Percentiles rank a stretch among this genome's conserved stretches.
phyloP scores from a whole-genome alignment of 2,888 invertebrate genomes.

The Onthophagus sagittarius region DNA sequence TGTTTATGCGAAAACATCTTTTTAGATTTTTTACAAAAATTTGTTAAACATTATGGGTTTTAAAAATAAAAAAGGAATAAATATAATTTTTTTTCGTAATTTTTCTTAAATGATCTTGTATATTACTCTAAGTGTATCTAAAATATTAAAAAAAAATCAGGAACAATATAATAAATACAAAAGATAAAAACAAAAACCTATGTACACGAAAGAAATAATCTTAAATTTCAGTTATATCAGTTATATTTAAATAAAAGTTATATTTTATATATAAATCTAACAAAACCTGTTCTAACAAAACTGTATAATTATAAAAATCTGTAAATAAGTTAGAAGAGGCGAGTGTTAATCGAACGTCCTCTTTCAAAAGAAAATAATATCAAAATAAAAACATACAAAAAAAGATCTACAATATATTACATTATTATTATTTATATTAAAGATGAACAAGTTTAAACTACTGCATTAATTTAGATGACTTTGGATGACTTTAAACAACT shows the following conservation, averaged over 20 bases:
- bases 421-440: constrained; percentile 40
- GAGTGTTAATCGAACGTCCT: neutral
- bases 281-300: constrained; percentile 27
- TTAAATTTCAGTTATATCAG: constrained; percentile 24
- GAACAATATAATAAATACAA: constrained; percentile 49
- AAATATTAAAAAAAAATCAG: constrained; percentile 39
- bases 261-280: constrained; percentile 25
- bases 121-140: constrained; percentile 15
- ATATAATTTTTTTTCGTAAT: constrained; percentile 15
- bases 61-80: constrained; percentile 15
- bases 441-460: too few relatives aligned
- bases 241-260: constrained; percentile 29
- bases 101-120: constrained; percentile 1
- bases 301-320: constrained; percentile 10
- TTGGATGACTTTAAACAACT: too few relatives aligned
- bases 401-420: constrained; percentile 31
- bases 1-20: constrained; percentile 3
- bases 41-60: neutral
- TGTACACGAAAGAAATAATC: constrained; percentile 34
- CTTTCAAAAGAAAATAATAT: neutral
- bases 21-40: constrained; percentile 13
- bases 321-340: neutral
- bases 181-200: constrained; percentile 40
- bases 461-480: too few relatives aligned
- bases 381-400: constrained; percentile 8